A percentile compares a stretch with the other conserved stretches of the same genome.
phyloP scores from a whole-genome alignment of 2,888 invertebrate species.

The Netelia inedita region DNA sequence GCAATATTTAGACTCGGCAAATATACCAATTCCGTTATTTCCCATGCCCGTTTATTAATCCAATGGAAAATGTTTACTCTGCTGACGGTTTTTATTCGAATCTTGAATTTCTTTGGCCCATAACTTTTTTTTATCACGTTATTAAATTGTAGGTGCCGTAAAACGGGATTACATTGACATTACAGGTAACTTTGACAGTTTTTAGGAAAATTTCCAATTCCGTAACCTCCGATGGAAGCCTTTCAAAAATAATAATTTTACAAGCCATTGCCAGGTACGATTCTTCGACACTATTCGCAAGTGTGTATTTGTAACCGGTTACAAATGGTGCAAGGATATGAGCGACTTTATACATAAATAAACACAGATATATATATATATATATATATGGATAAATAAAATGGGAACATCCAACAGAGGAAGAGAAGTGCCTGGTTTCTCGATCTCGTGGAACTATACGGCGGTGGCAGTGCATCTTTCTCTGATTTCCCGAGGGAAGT shows the following conservation, averaged over 20 bases:
- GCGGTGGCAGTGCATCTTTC: constrained; percentile 80
- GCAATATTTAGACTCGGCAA: background rate
- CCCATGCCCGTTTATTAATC: background rate
- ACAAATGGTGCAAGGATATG: background rate
- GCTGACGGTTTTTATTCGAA: background rate
- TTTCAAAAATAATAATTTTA: no score
- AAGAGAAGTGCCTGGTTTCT: constrained; percentile 41
- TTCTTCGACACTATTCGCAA: background rate
- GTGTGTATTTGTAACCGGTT: background rate
- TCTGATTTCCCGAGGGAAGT: constrained; percentile 82
- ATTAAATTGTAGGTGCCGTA: no score
- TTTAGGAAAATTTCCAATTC: no score
- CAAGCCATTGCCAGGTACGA: no score
- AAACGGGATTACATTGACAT: no score
- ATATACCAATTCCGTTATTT: background rate
- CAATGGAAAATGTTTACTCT: background rate
- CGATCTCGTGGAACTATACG: constrained; percentile 46
- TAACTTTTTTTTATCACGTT: no score
- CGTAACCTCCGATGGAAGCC: no score
- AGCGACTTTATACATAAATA: background rate
- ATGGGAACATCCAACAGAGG: constrained; percentile 5
- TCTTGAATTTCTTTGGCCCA: no score
- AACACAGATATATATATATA: background rate
- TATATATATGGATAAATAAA: background rate
- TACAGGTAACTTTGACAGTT: no score